Evolutionary conservation across 2,113 vertebrate species (phyloP).

Genomic region (Atractosteus spatula): DNA sequence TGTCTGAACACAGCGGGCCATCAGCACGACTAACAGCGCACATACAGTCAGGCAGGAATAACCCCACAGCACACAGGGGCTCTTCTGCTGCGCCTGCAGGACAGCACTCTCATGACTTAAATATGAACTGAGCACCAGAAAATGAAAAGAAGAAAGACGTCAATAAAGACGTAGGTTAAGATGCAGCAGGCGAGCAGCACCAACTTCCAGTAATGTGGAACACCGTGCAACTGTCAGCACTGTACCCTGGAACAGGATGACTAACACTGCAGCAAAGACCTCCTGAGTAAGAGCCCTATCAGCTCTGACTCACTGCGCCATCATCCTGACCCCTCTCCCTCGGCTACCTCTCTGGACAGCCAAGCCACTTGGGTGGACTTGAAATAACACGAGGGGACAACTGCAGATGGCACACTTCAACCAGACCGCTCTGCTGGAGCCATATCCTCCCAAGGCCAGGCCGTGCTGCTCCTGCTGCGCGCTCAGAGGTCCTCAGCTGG

Average conservation of each 20-base stretch:
- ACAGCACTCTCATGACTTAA: background rate
- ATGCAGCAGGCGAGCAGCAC: no score
- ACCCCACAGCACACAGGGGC: background rate
- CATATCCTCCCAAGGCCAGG: no score
- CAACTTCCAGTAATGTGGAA: no score
- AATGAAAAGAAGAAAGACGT: background rate
- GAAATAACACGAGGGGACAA: no score
- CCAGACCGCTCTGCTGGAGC: no score
- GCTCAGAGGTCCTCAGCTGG: no score
- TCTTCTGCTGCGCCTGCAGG: background rate
- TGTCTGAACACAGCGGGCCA: background rate
- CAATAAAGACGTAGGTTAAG: background rate
- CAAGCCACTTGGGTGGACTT: background rate
- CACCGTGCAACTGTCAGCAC: no score
- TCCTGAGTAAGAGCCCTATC: background rate
- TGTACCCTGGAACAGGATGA: constrained; percentile 4
- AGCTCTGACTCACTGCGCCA: constrained; percentile 16
- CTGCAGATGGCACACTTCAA: no score
- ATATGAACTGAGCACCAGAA: background rate
- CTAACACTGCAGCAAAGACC: constrained; percentile 16
- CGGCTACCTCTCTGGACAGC: background rate
- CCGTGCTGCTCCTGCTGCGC: no score
- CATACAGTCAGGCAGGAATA: background rate
- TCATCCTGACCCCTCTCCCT: background rate
- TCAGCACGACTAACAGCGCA: constrained; percentile 12